Evolutionary conservation across 2,888 invertebrate genomes (phyloP), one percentile per base, ranked within the genome.

Genomic region (Tenthredo amoena): DNA sequence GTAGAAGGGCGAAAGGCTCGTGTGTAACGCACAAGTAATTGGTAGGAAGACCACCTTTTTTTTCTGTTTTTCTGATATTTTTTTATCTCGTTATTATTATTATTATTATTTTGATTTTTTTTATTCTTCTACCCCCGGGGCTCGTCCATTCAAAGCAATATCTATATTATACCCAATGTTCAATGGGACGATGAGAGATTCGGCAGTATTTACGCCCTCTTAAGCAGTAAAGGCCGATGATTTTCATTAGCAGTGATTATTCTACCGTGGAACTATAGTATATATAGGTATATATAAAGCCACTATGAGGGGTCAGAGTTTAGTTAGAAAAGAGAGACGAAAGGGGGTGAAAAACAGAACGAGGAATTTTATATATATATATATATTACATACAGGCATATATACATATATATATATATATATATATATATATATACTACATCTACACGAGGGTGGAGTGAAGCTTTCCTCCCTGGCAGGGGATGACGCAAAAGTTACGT

Each of bases 211-310:
- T 87, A 89, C 88, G 88, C 87, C 85, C 89, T 87, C 87, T 89
- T 88, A 87, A 84, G 79, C 88, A 87, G 76, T 84, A 81, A 87
- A 62, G 79, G 37, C 58, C 85, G 85, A 87, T 89, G 86, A 88
- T 88, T 89, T 89, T 88, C 88, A 89, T 89, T 87, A 87, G 86
- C 86, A 85, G 86, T 87, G 88, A 87, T 89, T 88, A 88, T 88
- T 84, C 40, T 74, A 84, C 71, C 85, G 72, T 85, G 84, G 26
- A 12, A 26, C 62, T 26, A 26, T 62, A 12, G 62, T 62, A 26
- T 21, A 26, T 26, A 62, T 26, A 58, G 2, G 9, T n/a, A 82
- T 21, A 43, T 72, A 31, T 18, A 68, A 50, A 79, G 68, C 40
- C 40, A 34, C 77, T 21, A 65, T 34, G n/a, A 58, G 74, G 82